A percentile compares a stretch with the other conserved stretches of the same genome.
Evolutionary conservation across 2,797 vertebrate species (phyloP).

Genomic region (Pseudopleuronectes americanus): DNA sequence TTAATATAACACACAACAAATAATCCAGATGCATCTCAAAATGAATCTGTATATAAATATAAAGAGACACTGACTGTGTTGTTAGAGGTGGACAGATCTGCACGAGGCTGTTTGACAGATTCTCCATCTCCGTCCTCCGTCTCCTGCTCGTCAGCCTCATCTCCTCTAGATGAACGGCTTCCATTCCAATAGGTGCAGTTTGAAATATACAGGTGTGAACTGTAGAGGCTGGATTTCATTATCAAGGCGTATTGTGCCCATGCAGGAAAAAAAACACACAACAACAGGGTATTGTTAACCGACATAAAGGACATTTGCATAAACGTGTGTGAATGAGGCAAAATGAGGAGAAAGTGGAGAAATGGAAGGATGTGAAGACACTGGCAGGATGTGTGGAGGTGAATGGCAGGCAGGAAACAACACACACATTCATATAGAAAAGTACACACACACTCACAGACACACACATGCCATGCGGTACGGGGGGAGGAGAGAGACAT

Average conservation of each 20-base stretch:
- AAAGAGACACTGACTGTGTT: too few species aligned
- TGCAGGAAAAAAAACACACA: not conserved
- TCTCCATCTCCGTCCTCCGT: not conserved
- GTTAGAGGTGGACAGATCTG: not conserved
- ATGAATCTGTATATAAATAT: too few species aligned
- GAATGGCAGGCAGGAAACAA: slow-evolving; percentile 39
- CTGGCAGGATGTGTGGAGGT: slow-evolving; percentile 23
- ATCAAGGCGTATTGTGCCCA: too few species aligned
- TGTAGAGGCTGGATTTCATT: too few species aligned
- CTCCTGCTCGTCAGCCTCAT: not conserved
- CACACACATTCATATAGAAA: slow-evolving; percentile 23
- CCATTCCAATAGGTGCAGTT: not conserved
- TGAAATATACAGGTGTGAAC: too few species aligned
- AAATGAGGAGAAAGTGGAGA: not conserved
- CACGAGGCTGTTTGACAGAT: not conserved
- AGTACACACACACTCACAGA: slow-evolving; percentile 30
- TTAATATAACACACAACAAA: too few species aligned
- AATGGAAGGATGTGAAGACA: not conserved
- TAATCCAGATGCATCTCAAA: too few species aligned
- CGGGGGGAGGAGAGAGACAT: slow-evolving; percentile 47
- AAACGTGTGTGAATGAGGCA: not conserved
- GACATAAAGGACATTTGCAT: not conserved
- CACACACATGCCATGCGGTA: slow-evolving; percentile 31
- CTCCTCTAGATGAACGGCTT: not conserved
- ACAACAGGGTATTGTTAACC: not conserved